phyloP scores from a whole-genome alignment of 92 coral and sea anemone genomes.

The Palythoa grandiflora region DNA sequence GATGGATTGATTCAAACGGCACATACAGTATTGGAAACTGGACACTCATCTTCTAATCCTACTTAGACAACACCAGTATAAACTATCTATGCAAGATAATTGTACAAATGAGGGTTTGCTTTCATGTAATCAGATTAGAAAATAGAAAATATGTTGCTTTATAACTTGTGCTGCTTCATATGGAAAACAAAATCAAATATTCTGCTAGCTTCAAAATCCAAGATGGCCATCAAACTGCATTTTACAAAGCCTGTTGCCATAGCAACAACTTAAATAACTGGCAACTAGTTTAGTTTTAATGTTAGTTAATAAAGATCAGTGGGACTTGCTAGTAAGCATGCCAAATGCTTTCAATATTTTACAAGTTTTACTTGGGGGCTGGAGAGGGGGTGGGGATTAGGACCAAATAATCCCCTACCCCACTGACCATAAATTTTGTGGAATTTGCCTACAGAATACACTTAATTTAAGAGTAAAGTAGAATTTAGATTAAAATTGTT shows the following conservation, averaged over 20 bases:
- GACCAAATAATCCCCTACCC: no score
- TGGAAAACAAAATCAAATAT: no score
- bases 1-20: neutral
- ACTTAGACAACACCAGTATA: constrained; percentile 9
- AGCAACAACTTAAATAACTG: no score
- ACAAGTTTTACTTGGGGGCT: neutral
- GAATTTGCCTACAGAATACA: neutral
- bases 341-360: no score
- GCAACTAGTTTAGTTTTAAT: no score
- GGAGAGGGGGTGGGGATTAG: neutral
- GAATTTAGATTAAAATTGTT: no score
- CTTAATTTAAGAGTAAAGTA: neutral
- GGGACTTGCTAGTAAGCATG: no score
- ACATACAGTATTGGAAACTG: constrained; percentile 18
- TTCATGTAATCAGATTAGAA: neutral
- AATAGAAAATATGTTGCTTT: neutral
- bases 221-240: neutral
- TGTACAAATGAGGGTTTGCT: neutral
- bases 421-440: neutral
- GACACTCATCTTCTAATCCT: constrained; percentile 2
- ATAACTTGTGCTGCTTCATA: neutral
- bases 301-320: no score
- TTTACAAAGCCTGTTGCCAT: no score
- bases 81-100: neutral
- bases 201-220: neutral